A percentile compares a stretch with the other conserved stretches of the same genome.
Evolutionary conservation across 1,140 invertebrate genomes (phyloP).

Genomic region (Pararge aegeria): DNA sequence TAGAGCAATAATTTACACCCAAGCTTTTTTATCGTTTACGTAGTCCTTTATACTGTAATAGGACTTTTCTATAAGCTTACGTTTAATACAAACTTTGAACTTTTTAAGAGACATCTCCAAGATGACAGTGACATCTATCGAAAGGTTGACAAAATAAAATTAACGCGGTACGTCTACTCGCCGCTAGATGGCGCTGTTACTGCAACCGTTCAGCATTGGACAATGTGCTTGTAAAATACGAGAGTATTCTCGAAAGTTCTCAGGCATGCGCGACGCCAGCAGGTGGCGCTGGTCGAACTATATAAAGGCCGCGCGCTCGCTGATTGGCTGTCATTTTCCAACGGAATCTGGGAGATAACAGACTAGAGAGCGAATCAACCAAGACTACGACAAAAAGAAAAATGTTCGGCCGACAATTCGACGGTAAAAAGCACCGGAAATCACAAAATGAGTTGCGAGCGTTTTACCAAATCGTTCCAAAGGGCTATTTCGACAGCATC

Average conservation of each 20-base stretch:
- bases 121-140: constrained; percentile 15
- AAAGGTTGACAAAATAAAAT: not conserved
- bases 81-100: no score
- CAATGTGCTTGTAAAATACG: not conserved
- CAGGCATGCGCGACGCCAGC: constrained; percentile 16
- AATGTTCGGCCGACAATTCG: no score
- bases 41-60: no score
- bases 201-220: not conserved
- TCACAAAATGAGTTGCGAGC: no score
- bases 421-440: no score
- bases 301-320: constrained; percentile 41
- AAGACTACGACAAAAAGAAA: constrained; percentile 19
- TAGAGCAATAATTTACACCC: no score
- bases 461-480: constrained; percentile 38
- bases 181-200: constrained; percentile 40
- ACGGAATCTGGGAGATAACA: not conserved
- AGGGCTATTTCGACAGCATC: constrained; percentile 42
- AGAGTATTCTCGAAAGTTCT: constrained; percentile 43
- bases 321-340: constrained; percentile 23
- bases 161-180: constrained; percentile 30
- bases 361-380: constrained; percentile 12
- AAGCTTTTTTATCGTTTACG: no score
- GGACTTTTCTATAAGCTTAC: no score
- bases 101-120: no score
- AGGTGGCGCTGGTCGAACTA: constrained; percentile 54